Percentiles rank a stretch among this genome's conserved stretches.
Evolutionary conservation across 2,888 invertebrate species (phyloP).

Genomic region (Troilus luridus): DNA sequence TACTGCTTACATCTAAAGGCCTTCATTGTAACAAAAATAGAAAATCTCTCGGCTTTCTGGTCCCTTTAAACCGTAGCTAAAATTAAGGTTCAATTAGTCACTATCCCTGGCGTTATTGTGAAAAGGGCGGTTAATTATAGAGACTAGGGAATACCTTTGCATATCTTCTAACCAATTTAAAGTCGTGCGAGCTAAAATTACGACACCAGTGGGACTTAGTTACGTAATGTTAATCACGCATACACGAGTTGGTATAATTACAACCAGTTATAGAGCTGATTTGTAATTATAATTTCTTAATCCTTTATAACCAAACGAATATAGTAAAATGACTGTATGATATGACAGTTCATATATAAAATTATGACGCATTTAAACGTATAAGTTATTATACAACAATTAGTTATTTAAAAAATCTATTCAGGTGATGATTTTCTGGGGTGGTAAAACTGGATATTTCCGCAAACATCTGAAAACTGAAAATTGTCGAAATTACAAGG

Average conservation of each 20-base stretch:
- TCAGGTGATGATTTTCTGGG: too few relatives aligned
- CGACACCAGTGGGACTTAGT: not conserved
- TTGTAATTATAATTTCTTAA: not conserved
- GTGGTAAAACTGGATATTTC: too few relatives aligned
- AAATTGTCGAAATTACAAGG: too few relatives aligned
- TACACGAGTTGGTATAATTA: not conserved
- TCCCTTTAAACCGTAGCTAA: not conserved
- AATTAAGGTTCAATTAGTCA: not conserved
- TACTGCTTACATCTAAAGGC: not conserved
- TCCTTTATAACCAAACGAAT: not conserved
- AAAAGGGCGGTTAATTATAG: slow-evolving; percentile 29
- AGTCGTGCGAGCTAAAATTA: not conserved
- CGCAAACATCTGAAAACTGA: too few relatives aligned
- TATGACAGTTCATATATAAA: too few relatives aligned
- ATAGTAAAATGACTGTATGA: not conserved
- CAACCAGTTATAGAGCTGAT: not conserved
- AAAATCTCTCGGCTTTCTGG: not conserved
- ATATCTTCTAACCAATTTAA: not conserved
- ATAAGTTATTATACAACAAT: too few relatives aligned
- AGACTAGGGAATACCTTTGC: not conserved
- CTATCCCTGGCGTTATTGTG: not conserved
- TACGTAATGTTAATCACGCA: not conserved
- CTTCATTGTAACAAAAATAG: not conserved
- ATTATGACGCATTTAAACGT: too few relatives aligned
- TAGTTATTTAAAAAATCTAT: too few relatives aligned